phyloP scores from a whole-genome alignment of 2,113 vertebrate genomes.

The Rafetus swinhoei region DNA sequence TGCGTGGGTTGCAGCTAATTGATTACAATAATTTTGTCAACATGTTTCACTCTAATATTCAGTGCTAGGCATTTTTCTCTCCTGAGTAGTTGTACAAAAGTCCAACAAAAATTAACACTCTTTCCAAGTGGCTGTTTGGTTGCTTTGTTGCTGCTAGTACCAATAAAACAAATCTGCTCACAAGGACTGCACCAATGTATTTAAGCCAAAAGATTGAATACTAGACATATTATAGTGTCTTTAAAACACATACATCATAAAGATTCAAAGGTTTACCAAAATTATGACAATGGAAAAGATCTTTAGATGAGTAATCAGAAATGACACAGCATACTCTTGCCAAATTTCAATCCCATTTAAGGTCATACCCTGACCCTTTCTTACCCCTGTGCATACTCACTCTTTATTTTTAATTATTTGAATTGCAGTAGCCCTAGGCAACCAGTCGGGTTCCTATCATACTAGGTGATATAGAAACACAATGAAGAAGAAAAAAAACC shows the following conservation, averaged over 20 bases:
- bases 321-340: neutral
- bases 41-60: neutral
- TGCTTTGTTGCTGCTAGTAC: rapidly evolving
- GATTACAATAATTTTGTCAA: neutral
- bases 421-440: neutral
- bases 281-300: neutral
- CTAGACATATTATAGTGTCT: neutral
- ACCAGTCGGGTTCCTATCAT: neutral
- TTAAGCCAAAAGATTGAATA: neutral
- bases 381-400: too few relatives aligned
- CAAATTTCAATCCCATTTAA: neutral
- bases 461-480: neutral
- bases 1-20: neutral
- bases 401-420: too few relatives aligned
- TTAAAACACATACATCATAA: neutral
- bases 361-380: neutral
- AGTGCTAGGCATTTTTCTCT: neutral
- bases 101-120: neutral
- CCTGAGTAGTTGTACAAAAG: neutral
- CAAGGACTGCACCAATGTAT: neutral
- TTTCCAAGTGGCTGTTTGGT: neutral
- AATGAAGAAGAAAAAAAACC: neutral
- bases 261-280: neutral
- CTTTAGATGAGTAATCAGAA: neutral
- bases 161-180: neutral